Conservation (phyloP, 2,113 vertebrate genomes). For the Cygnus atratus region DNA sequence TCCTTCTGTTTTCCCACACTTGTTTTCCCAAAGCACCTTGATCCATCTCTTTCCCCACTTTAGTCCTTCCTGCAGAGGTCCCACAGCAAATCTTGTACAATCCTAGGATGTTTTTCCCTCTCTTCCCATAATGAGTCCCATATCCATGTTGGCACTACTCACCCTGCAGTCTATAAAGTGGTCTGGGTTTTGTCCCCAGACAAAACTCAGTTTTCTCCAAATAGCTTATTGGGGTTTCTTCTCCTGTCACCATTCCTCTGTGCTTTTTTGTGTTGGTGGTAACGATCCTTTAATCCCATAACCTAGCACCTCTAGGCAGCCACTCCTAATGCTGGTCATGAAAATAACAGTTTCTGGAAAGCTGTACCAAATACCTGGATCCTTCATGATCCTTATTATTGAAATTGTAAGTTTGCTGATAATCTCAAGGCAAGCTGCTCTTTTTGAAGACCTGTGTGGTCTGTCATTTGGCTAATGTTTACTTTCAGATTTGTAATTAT, state of each 20-base stretch:
- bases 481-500: neutral
- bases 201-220: neutral
- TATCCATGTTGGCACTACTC: rapidly evolving
- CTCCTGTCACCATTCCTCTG: neutral
- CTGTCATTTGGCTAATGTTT: neutral
- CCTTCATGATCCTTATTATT: neutral
- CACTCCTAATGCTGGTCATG: neutral
- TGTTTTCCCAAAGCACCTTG: neutral
- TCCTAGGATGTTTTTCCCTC: neutral
- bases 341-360: neutral
- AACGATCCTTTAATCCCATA: neutral
- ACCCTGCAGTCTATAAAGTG: neutral
- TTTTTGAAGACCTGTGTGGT: neutral
- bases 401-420: neutral
- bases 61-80: neutral
- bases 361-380: neutral
- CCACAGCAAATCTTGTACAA: neutral
- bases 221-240: neutral
- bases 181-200: neutral
- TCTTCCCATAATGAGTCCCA: neutral
- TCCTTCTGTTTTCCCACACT: neutral
- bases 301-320: neutral
- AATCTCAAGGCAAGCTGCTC: neutral
- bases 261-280: neutral
- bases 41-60: neutral